Percentiles rank a stretch among this genome's conserved stretches.
These are phyloP conservation scores for Carduelis carduelis DNA, from an alignment of 2,797 vertebrate genomes.

Conservation along the genomic window DNA sequence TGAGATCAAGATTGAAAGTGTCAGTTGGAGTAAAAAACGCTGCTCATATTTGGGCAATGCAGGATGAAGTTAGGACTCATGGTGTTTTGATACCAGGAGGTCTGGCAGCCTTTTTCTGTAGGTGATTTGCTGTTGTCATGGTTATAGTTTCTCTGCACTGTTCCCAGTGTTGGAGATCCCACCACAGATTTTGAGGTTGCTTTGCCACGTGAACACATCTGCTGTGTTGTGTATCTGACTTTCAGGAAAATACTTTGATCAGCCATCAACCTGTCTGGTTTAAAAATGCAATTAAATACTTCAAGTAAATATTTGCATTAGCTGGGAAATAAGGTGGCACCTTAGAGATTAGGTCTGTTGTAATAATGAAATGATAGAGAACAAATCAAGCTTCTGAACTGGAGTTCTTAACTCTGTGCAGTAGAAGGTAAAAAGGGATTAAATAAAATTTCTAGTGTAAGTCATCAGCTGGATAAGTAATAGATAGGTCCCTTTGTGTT, in stretches of 20 bases:
- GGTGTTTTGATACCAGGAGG: not conserved
- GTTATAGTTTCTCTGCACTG: not conserved
- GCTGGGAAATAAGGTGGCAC: constrained; percentile 22
- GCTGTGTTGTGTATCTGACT: not conserved
- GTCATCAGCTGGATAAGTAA: not conserved
- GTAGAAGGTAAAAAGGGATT: not conserved
- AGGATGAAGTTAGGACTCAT: not conserved
- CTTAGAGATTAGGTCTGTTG: constrained; percentile 21
- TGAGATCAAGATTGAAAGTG: not conserved
- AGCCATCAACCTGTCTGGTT: constrained; percentile 38
- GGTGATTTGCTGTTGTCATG: constrained; percentile 11
- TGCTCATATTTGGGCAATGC: not conserved
- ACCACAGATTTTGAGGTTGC: not conserved
- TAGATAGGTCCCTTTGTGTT: not conserved
- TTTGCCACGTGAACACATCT: not conserved
- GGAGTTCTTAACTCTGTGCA: not conserved
- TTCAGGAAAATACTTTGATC: constrained; percentile 38
- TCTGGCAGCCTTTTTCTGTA: not conserved
- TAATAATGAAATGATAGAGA: constrained; percentile 21
- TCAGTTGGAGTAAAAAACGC: not conserved
- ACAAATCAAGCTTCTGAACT: not conserved
- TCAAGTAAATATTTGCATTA: constrained; percentile 55
- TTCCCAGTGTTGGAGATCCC: not conserved
- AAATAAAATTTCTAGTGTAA: not conserved
- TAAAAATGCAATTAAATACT: constrained; percentile 54